Evolutionary conservation across 1,140 invertebrate species (phyloP).

Genomic region (Cyphomyrmex costatus): DNA sequence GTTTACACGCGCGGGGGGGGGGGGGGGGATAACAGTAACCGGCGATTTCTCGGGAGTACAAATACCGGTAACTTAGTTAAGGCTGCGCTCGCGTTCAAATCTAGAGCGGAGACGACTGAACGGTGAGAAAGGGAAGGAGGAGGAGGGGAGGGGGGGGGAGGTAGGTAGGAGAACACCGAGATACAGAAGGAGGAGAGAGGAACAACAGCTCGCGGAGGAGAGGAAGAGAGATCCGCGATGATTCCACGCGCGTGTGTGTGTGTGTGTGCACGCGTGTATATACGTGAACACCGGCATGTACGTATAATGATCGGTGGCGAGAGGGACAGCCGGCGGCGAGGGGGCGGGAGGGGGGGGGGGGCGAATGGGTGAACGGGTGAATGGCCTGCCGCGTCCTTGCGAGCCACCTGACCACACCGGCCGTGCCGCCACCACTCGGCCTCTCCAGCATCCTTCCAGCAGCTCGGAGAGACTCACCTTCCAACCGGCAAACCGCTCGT

Average conservation of each 20-base stretch:
- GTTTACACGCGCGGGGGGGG: too few species aligned
- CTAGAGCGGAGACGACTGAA: slow-evolving; percentile 36
- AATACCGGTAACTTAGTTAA: slow-evolving; percentile 76
- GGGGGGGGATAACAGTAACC: slow-evolving; percentile 56
- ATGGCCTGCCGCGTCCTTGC: slow-evolving; percentile 87
- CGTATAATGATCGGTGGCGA: slow-evolving; percentile 46
- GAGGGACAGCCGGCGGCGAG: slow-evolving; percentile 24
- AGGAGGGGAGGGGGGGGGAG: not conserved
- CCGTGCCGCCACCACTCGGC: slow-evolving; percentile 84
- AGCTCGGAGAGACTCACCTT: slow-evolving; percentile 69
- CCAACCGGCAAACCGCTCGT: slow-evolving; percentile 77
- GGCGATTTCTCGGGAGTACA: slow-evolving; percentile 68
- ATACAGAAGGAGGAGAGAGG: slow-evolving; percentile 47
- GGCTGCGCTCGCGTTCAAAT: slow-evolving; percentile 47
- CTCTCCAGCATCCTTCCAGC: slow-evolving; percentile 82
- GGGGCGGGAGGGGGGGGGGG: slow-evolving; percentile 65
- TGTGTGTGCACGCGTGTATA: not conserved
- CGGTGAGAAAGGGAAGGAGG: not conserved
- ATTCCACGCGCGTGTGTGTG: slow-evolving; percentile 2
- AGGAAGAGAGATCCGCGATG: slow-evolving; percentile 56
- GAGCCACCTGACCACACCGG: slow-evolving; percentile 87
- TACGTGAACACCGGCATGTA: slow-evolving; percentile 28
- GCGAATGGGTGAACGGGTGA: slow-evolving; percentile 84
- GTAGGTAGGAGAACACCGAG: slow-evolving; percentile 33
- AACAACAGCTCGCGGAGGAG: slow-evolving; percentile 32